Percentiles rank a stretch among this genome's conserved stretches.
Conservation (phyloP, 2,888 invertebrate species). For the Drosophila anomalipes region DNA sequence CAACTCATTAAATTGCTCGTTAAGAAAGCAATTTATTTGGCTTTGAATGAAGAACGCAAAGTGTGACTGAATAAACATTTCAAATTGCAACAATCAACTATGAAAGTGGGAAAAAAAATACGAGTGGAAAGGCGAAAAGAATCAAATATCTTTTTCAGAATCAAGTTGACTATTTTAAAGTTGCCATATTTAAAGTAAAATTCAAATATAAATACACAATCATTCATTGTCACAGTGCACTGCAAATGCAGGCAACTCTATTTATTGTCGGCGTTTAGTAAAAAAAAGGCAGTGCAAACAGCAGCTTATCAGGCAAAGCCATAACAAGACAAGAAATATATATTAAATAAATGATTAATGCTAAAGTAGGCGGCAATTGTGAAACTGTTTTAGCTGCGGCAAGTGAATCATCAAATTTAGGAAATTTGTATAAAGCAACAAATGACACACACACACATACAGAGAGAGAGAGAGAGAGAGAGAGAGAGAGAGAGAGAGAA, state of each 20-base stretch:
- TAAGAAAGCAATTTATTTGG: constrained; percentile 3
- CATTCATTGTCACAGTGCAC: neutral
- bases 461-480: constrained; percentile 1
- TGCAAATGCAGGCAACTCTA: constrained; percentile 7
- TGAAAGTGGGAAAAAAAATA: neutral
- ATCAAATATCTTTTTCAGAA: neutral
- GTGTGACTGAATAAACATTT: neutral
- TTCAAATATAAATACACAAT: too few species aligned
- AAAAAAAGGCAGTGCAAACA: neutral
- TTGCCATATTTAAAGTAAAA: neutral
- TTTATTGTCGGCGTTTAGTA: neutral
- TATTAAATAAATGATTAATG: constrained; percentile 39
- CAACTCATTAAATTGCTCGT: constrained; percentile 2
- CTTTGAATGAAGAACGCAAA: neutral
- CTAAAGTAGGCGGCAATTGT: constrained; percentile 26
- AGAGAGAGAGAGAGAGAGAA: constrained; percentile 2
- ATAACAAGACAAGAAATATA: constrained; percentile 10
- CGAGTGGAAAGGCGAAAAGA: neutral
- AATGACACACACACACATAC: constrained; percentile 22
- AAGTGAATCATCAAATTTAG: constrained; percentile 55
- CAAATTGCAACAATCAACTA: neutral
- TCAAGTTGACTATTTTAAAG: neutral
- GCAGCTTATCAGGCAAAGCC: constrained; percentile 33
- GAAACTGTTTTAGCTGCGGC: constrained; percentile 23
- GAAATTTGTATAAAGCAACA: constrained; percentile 66